Conservation (phyloP, 2,888 invertebrate species). For the Thereva nobilitata region DNA sequence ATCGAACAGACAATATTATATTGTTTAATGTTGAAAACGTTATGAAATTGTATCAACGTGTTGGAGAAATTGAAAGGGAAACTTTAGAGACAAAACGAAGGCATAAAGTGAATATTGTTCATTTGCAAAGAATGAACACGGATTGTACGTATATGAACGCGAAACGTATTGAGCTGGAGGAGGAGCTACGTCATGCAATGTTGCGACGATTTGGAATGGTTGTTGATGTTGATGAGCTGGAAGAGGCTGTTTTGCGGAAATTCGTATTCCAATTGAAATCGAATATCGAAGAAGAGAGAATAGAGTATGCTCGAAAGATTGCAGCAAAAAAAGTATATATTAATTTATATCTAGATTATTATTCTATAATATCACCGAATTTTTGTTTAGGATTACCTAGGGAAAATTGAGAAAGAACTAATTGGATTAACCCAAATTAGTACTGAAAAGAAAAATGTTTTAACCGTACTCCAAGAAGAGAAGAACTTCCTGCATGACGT, state of each 20-base stretch:
- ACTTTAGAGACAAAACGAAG: constrained; percentile 65
- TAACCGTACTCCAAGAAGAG: constrained; percentile 63
- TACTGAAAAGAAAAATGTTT: constrained; percentile 62
- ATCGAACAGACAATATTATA: constrained; percentile 60
- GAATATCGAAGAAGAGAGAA: constrained; percentile 59
- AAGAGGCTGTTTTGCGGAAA: constrained; percentile 62
- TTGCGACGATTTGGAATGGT: constrained; percentile 63
- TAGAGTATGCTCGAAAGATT: constrained; percentile 58
- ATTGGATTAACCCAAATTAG: constrained; percentile 60
- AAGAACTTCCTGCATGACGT: constrained; percentile 59
- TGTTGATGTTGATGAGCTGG: constrained; percentile 62
- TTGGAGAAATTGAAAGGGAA: constrained; percentile 68
- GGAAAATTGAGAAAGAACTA: constrained; percentile 55
- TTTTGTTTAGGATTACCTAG: constrained; percentile 52
- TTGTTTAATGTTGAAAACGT: constrained; percentile 68
- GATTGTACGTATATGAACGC: constrained; percentile 70
- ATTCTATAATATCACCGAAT: background rate
- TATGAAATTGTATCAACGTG: constrained; percentile 64
- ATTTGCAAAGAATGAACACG: constrained; percentile 70
- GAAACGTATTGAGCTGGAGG: constrained; percentile 63
- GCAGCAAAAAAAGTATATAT: constrained; percentile 53
- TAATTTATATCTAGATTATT: background rate
- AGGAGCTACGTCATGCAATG: constrained; percentile 61
- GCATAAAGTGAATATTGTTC: constrained; percentile 70
- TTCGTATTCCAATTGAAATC: constrained; percentile 62